Base-by-base conservation (phyloP, 2,797 vertebrate genomes). In the Muscicapa striata region DNA sequence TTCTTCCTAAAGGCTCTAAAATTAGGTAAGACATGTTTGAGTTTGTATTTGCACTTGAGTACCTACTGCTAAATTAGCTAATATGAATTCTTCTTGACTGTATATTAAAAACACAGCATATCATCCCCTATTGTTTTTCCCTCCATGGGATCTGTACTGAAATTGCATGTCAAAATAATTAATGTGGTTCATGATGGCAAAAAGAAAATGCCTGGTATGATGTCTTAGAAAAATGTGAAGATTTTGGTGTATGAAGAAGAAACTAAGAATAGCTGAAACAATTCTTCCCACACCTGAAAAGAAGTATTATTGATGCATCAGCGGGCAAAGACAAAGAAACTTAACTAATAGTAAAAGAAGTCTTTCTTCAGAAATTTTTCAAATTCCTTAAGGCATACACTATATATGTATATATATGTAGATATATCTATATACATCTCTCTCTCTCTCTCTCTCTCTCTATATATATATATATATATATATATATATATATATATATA, bases 101-200 rank as follows among this genome's bases (percentile, higher is more conserved):
- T 49, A 15, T 22, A 30, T 5, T 59, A 32, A 84, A 73, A 43
- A 0, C 75, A 88, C 19, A 81, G 13, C 29, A 89, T 95, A 95
- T 80, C 19, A 58, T 43, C 52, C 10, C 23, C 10, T 59, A 40
- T 46, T 46, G 26, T 48, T 93, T 89, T 48, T 55, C 41, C 40
- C 46, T 70, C 58, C 51, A 26, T 58, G 58, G 24, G 23, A 61
- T 76, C 13, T 34, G 3, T 68, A 13, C 61, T 80, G 64, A 94
- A 81, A 86, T 55, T 95, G 26, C 18, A 86, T 2, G 2, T 87
- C 67, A 94, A 27, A 93, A 72, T 86, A 77, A 87, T 87, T 90
- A 27, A 63, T 75, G 38, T 87, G 8, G 11, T 84, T 78, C 52
- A 64, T 85, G 29, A 72, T 19, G 21, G 67, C 9, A 89, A 76